Conservation (phyloP, 2,113 vertebrate genomes). For the Heterochromis multidens region DNA sequence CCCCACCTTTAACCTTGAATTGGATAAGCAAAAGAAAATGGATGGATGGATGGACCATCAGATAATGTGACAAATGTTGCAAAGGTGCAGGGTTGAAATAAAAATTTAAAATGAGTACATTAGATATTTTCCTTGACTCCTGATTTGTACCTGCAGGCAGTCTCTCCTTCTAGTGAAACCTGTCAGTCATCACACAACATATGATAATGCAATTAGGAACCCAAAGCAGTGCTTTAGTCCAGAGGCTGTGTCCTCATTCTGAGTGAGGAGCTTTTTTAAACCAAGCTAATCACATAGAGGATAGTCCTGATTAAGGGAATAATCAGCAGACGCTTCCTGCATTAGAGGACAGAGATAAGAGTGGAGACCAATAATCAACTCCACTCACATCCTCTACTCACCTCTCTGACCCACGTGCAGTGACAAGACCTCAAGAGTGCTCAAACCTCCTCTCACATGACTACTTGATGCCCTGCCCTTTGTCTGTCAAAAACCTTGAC, state of each 20-base stretch:
- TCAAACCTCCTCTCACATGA: not conserved
- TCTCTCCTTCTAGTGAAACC: not conserved
- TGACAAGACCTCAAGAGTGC: not conserved
- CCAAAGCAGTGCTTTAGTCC: not conserved
- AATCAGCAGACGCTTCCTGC: slow-evolving; percentile 49
- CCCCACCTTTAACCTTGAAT: no score
- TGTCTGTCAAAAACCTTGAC: not conserved
- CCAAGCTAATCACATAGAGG: slow-evolving; percentile 39
- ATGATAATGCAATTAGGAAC: slow-evolving; percentile 46
- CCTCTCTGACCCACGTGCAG: not conserved
- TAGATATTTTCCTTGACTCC: not conserved
- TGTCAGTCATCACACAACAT: not conserved
- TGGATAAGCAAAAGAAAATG: no score
- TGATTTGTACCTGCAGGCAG: not conserved
- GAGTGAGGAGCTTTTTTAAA: slow-evolving; percentile 25
- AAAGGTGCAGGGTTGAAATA: no score
- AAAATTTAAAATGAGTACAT: not conserved
- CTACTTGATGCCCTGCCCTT: not conserved
- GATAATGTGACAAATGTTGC: no score
- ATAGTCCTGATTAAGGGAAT: slow-evolving; percentile 35
- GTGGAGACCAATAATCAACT: slow-evolving; percentile 28
- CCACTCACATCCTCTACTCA: not conserved
- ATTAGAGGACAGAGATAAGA: slow-evolving; percentile 26
- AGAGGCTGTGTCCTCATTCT: not conserved
- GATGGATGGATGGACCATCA: not conserved